These are phyloP conservation scores for Micropterix aruncella DNA, from an alignment of 2,888 invertebrate genomes.

Conservation along the genomic window DNA sequence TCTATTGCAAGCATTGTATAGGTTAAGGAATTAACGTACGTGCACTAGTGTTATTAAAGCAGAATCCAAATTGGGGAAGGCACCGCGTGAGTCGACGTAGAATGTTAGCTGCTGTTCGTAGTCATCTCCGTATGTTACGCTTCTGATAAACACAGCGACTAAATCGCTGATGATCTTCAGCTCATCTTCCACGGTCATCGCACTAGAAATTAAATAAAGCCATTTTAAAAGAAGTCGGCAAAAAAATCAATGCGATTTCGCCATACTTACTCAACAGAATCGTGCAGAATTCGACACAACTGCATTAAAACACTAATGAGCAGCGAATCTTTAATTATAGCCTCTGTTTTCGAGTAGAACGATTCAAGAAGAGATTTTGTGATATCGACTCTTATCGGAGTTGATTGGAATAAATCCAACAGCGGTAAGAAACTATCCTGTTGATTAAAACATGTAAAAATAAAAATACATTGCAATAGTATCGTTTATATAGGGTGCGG, in stretches of 20 bases:
- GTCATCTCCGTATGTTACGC: slow-evolving; percentile 72
- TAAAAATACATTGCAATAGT: neutral
- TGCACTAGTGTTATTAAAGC: slow-evolving; percentile 79
- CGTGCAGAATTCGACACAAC: slow-evolving; percentile 79
- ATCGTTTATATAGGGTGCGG: no score
- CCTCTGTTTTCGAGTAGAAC: slow-evolving; percentile 32
- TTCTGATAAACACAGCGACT: slow-evolving; percentile 65
- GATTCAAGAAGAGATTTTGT: slow-evolving; percentile 69
- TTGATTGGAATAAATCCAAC: slow-evolving; percentile 80
- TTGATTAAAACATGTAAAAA: no score
- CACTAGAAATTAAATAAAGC: slow-evolving; percentile 38
- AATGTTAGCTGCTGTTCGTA: slow-evolving; percentile 86
- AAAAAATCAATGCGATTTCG: slow-evolving; percentile 1
- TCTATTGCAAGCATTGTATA: no score
- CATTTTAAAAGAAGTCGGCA: neutral
- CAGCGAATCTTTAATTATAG: slow-evolving; percentile 64
- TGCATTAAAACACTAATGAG: slow-evolving; percentile 81
- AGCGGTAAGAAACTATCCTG: slow-evolving; percentile 85
- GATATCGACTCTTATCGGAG: slow-evolving; percentile 66
- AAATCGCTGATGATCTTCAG: slow-evolving; percentile 72
- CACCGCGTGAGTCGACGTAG: slow-evolving; percentile 83
- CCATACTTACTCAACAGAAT: slow-evolving; percentile 71
- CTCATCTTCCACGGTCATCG: slow-evolving; percentile 86
- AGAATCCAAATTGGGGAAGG: slow-evolving; percentile 81
- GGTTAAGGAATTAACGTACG: no score